Percentiles rank a stretch among this genome's conserved stretches.
These are phyloP conservation scores for Nothobranchius furzeri DNA, from an alignment of 2,113 vertebrate genomes.

Conservation along the genomic window DNA sequence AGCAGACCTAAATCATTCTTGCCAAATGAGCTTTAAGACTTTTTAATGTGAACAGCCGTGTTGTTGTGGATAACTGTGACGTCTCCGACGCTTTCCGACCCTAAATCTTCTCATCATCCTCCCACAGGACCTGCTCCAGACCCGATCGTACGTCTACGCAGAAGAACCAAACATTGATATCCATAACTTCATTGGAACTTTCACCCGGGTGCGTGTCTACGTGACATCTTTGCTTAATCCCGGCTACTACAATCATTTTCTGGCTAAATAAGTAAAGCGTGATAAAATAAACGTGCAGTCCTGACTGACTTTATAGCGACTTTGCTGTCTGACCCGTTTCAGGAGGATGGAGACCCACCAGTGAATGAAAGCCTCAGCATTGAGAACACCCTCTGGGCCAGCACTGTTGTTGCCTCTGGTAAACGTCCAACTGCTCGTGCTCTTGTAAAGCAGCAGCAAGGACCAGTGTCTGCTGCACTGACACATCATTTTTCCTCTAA, in stretches of 20 bases:
- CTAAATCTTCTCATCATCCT: slow-evolving; percentile 3
- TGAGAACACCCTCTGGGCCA: slow-evolving; percentile 97
- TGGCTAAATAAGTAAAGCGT: no score
- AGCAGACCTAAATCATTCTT: background rate
- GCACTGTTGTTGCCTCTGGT: slow-evolving; percentile 96
- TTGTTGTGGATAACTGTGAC: no score
- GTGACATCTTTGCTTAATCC: background rate
- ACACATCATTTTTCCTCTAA: background rate
- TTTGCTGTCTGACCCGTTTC: slow-evolving; percentile 20
- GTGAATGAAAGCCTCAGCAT: slow-evolving; percentile 96
- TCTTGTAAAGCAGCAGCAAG: slow-evolving; percentile 15
- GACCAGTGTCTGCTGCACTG: background rate
- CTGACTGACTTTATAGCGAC: no score
- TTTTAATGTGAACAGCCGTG: no score
- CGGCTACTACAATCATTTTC: no score
- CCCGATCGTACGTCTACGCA: slow-evolving; percentile 89
- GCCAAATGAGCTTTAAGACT: no score
- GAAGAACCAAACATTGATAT: slow-evolving; percentile 98
- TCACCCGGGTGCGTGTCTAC: slow-evolving; percentile 87
- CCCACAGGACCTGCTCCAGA: slow-evolving; percentile 91
- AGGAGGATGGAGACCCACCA: slow-evolving; percentile 96
- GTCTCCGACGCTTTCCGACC: background rate
- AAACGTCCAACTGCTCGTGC: slow-evolving; percentile 40
- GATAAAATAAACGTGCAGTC: no score
- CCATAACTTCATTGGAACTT: slow-evolving; percentile 96